Percentiles rank a stretch among this genome's conserved stretches.
These are phyloP conservation scores for Drosophila saltans DNA, from an alignment of 1,140 invertebrate species.

Conservation along the genomic window DNA sequence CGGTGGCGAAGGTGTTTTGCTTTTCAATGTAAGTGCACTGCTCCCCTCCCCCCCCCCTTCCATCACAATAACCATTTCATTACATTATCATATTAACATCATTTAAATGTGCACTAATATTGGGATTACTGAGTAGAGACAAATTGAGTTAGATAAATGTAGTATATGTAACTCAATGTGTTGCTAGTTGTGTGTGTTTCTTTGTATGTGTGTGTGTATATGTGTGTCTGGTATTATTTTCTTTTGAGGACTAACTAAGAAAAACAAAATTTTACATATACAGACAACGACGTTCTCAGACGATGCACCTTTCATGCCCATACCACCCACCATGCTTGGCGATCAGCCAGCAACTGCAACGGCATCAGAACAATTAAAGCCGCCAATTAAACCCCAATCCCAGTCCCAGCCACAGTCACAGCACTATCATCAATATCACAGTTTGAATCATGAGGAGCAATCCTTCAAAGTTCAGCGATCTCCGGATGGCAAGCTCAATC, in stretches of 20 bases:
- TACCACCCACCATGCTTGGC: slow-evolving; percentile 53
- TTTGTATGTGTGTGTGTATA: slow-evolving; percentile 49
- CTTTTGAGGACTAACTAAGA: slow-evolving; percentile 35
- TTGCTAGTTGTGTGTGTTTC: slow-evolving; percentile 16
- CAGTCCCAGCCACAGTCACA: slow-evolving; percentile 38
- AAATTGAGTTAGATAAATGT: not conserved
- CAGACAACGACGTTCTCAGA: slow-evolving; percentile 65
- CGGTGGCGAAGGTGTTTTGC: slow-evolving; percentile 51
- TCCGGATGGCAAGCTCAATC: slow-evolving; percentile 80
- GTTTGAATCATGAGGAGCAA: slow-evolving; percentile 67
- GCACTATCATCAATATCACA: slow-evolving; percentile 72
- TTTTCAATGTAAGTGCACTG: slow-evolving; percentile 71
- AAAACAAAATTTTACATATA: slow-evolving; percentile 65
- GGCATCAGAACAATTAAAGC: slow-evolving; percentile 10
- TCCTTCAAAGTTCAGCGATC: slow-evolving; percentile 81
- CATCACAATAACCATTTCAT: not conserved
- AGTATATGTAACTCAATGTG: not conserved
- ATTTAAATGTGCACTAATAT: slow-evolving; percentile 1
- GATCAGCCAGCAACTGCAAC: slow-evolving; percentile 34
- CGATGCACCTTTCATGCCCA: slow-evolving; percentile 75
- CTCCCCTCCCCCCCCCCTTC: not conserved
- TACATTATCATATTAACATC: not conserved
- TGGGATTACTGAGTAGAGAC: not conserved
- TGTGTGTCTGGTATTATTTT: slow-evolving; percentile 39
- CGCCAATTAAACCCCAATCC: slow-evolving; percentile 31